Evolutionary conservation across 2,888 invertebrate genomes (phyloP).

Genomic region (Eupithecia tripunctaria): DNA sequence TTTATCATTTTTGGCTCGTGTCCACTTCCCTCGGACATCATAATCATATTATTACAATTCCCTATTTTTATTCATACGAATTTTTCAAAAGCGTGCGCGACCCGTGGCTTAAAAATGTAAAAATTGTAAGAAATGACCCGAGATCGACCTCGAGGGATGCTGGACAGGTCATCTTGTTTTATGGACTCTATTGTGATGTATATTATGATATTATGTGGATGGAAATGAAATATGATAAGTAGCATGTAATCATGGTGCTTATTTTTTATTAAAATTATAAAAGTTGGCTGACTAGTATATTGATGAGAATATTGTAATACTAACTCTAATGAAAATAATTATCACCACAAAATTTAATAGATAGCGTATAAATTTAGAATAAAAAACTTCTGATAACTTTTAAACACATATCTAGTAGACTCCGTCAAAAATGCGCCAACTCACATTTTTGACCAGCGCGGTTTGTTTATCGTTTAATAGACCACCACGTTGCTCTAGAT

Average conservation of each 20-base stretch:
- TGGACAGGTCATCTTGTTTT: slow-evolving; percentile 52
- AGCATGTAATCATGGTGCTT: slow-evolving; percentile 1
- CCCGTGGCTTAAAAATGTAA: slow-evolving; percentile 54
- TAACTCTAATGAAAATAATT: no score
- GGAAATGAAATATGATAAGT: slow-evolving; percentile 4
- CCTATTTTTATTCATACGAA: slow-evolving; percentile 39
- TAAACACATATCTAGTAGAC: background rate
- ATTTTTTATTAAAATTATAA: background rate
- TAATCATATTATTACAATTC: slow-evolving; percentile 41
- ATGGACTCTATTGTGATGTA: slow-evolving; percentile 45
- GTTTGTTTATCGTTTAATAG: background rate
- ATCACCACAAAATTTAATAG: background rate
- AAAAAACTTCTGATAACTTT: background rate
- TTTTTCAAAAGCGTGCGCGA: slow-evolving; percentile 51
- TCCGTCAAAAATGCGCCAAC: background rate
- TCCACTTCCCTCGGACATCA: slow-evolving; percentile 42
- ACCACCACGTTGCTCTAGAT: slow-evolving; percentile 10
- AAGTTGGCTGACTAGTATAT: background rate
- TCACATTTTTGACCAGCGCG: background rate
- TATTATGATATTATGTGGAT: slow-evolving; percentile 23
- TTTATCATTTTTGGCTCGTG: slow-evolving; percentile 44
- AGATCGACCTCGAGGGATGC: slow-evolving; percentile 54
- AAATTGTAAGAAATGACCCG: slow-evolving; percentile 52
- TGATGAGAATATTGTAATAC: background rate
- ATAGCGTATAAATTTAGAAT: no score